Evolutionary conservation across 2,113 vertebrate species (phyloP), one percentile per base, ranked within the genome.

Genomic region (Cynopterus brachyotis): DNA sequence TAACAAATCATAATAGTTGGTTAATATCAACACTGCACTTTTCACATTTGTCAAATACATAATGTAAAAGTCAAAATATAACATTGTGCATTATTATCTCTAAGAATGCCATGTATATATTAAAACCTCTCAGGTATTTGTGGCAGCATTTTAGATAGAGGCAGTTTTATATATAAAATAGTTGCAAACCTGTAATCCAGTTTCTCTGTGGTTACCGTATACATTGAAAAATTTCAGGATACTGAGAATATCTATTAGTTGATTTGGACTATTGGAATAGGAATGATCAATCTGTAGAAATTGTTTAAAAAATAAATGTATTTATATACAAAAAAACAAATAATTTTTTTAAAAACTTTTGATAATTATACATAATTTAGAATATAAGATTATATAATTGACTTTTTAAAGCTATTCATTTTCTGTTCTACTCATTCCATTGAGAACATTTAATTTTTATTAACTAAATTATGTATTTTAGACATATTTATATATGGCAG

Each of bases 401-500:
- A 10, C 69, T 40, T 79, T 67, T 47, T 35, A 92, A 89, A 73
- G 1, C 3, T 81, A 47, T 75, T 42, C 28, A 37, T 42, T 87
- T 94, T 86, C 17, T 59, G 82, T 4, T 64, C 53, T 69, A 57
- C 50, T 91, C 9, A 88, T 92, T 92, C 16, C 26, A 80, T 83
- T 60, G 17, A 79, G 8, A 83, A 24, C 28, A 91, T 79, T 42
- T 76, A 37, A 22, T 50, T 96, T 62, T 81, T 91, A 35, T 50
- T 96, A 69, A 90, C 1, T 69, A 75, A 12, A 86, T 55, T 32
- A 93, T 15, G 16, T 76, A 76, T 24, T 96, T 97, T 73, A 83
- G 81, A 87, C 10, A 75, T 26, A 82, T 92, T 80, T 93, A 40
- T 85, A 88, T 32, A 87, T 70, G 40, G 40, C 37, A 82, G 57